Evolutionary conservation across 2,888 invertebrate genomes (phyloP), one percentile per base, ranked within the genome.

Genomic region (Idaea aversata): DNA sequence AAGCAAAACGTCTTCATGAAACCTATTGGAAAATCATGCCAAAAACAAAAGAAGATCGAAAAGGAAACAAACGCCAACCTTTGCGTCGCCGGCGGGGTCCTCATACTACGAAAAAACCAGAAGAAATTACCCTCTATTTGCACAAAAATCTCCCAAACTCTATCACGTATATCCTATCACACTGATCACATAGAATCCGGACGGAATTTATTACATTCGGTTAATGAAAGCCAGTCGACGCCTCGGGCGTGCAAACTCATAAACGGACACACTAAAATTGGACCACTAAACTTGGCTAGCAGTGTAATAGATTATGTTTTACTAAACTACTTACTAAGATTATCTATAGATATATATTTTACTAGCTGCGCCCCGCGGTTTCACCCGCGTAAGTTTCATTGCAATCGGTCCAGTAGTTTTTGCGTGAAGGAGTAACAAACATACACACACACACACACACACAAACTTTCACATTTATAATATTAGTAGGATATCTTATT

Each of bases 191-290:
- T 71, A 74, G 76, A 68, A 78, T 77, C 77, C 74, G 72, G 69
- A 71, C 71, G 66, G 71, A 76, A 80, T 87, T 86, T 85, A 87
- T 81, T 75, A 79, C 78, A 77, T 82, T 82, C 81, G 75, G 82
- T 81, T 84, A 88, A 88, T 87, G 83, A 88, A 86, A 79, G 70
- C 78, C 80, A 80, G 85, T 79, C 86, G 84, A 82, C 84, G 82
- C 76, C 81, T 81, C 80, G 70, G 77, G 72, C 79, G 73, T 75
- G 81, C 76, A 87, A 88, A 88, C 88, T 85, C 80, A 85, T 88
- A 86, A 88, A 86, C 74, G 69, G 70, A 77, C 78, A 77, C 83
- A 81, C 78, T 80, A 84, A 88, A 15, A 36, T 34, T 15, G 34
- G 15, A 15, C 35, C 15, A 34, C 61, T 61, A 61, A 58, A 58